Conservation (phyloP, 2,888 invertebrate species). For the Spodoptera exigua region DNA sequence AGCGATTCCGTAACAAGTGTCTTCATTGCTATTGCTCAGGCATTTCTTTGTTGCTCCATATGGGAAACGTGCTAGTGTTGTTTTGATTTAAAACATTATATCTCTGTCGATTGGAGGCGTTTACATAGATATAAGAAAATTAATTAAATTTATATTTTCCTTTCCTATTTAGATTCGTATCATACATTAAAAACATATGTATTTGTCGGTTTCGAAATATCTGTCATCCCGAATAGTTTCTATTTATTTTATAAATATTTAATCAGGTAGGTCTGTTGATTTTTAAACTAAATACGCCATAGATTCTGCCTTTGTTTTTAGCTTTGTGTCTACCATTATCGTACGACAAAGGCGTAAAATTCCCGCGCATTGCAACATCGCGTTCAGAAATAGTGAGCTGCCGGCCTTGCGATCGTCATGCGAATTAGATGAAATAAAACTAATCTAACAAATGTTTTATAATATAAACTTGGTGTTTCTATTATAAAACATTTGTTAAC, state of each 20-base stretch:
- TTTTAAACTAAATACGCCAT: no score
- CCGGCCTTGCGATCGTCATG: constrained; percentile 68
- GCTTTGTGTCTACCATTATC: constrained; percentile 12
- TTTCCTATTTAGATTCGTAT: no score
- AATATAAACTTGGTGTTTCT: constrained; percentile 3
- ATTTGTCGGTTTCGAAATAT: no score
- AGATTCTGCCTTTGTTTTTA: background rate
- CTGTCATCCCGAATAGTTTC: no score
- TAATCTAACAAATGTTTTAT: constrained; percentile 24
- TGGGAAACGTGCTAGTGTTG: constrained; percentile 15
- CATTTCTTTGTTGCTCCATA: constrained; percentile 40
- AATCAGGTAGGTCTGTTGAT: no score
- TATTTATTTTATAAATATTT: no score
- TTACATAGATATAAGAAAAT: no score
- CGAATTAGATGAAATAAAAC: constrained; percentile 52
- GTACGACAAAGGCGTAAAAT: constrained; percentile 54
- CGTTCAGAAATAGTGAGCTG: constrained; percentile 76
- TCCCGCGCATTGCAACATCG: constrained; percentile 73
- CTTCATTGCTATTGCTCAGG: constrained; percentile 39
- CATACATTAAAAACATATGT: no score
- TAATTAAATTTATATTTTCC: no score
- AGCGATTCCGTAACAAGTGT: constrained; percentile 39
- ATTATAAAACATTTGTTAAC: no score
- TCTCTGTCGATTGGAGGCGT: no score
- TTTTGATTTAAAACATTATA: background rate